Evolutionary conservation across 2,888 invertebrate genomes (phyloP), one percentile per base, ranked within the genome.

Genomic region (Dasypolia templi): DNA sequence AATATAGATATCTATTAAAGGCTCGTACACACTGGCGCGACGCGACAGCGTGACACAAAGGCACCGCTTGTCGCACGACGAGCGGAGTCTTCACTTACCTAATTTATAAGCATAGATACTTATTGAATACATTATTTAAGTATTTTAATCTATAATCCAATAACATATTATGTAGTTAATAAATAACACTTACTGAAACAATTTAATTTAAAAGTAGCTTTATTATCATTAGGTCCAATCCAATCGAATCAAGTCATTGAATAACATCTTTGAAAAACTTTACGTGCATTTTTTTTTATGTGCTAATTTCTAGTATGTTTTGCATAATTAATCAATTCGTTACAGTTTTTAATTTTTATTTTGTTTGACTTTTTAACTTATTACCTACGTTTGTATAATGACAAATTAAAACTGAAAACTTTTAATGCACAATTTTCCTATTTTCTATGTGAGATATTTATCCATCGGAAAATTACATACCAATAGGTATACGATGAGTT

Each of bases 261-360:
- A 26, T 22, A 39, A 26, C 22, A 17, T 22, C 35, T 46, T 46
- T 62, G 22, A 46, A 62, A 51, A 62, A 55, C 22, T n/a, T 19
- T n/a, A 39, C n/a, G 1, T 19, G 19, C n/a, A 46, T 63, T 11
- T 53, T 72, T 59, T 14, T 11, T 14, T 29, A 3, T 29, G 17
- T 39, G 32, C n/a, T 71, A 70, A 59, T 79, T 51, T 69, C 14
- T 39, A 22, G 55, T 39, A 11, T 51, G n/a, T 69, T 49, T 69
- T 55, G 7, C 49, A 59, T 39, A 59, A 55, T 32, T 63, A 71
- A 72, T 66, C 61, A 56, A 39, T 51, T 55, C 12, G 22, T 29
- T 29, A 46, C 29, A 35, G 26, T 61, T 26, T 62, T 49, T 61
- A 0, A 22, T 55, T 61, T 0, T 76, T 49, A 11, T 17, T 19